Base-by-base conservation (phyloP, 2,113 vertebrate species). In the Microtus oregoni region DNA sequence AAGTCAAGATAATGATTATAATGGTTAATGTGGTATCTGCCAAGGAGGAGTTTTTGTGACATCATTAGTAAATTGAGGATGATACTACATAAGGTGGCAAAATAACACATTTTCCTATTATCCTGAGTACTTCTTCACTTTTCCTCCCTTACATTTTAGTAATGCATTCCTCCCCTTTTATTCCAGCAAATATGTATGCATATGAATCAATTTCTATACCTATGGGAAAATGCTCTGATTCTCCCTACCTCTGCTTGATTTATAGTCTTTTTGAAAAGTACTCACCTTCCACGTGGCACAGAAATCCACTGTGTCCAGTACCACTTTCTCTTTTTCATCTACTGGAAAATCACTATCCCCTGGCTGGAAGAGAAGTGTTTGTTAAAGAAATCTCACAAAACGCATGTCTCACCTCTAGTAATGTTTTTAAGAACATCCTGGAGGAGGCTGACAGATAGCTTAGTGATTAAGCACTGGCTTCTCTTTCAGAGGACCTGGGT, bases 301-400 rank as follows among this genome's bases (percentile, higher is more conserved):
- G 93, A 97, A 95, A 95, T 98, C 92, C 68, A 92, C 96, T 0
- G 79, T 0, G 0, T 95, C 96, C 78, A 77, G 41, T 83, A 97
- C 19, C 41, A 77, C 0, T 63, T 10, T 93, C 19, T 98, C 98
- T 0, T 98, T 90, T 75, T 97, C 98, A 97, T 98, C 98, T 77
- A 83, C 0, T 65, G 99, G 99, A 75, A 99, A 97, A 0, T 94
- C 1, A 0, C 98, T 97, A 17, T 93, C 41, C 15, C 98, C 98
- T 89, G 98, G 81, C 99, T 99, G 4, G 15, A 67, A 38, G 26
- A 70, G 28, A 94, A 83, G 7, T 1, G 83, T 26, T 76, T 14
- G 58, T 15, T 35, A 77, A 20, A 92, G 11, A 41, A 1, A 38
- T 5, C 7, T 67, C 19, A 50, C 12, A 12, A 78, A 58, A 17